A percentile compares a stretch with the other conserved stretches of the same genome.
phyloP scores from a whole-genome alignment of 2,797 vertebrate species.

The Chaetophractus vellerosus region DNA sequence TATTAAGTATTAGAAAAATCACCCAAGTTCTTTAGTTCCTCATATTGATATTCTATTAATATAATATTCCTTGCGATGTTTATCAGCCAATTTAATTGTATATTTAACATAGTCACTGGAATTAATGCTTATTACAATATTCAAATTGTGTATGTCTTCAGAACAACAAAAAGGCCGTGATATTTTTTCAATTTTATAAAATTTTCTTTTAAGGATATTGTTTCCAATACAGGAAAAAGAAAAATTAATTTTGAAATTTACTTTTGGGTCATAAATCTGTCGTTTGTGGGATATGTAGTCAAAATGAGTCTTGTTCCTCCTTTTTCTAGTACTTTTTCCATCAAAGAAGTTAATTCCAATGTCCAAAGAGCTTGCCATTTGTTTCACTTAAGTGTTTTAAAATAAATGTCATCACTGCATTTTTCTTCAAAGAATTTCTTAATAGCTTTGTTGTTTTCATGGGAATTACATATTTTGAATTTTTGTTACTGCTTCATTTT shows the following conservation, averaged over 20 bases:
- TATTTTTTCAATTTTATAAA: not conserved
- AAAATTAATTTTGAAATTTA: slow-evolving; percentile 28
- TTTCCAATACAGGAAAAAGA: slow-evolving; percentile 22
- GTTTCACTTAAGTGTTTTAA: not conserved
- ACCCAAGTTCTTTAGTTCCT: not conserved
- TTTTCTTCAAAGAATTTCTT: slow-evolving; percentile 42
- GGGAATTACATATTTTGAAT: not conserved
- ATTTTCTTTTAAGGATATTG: not conserved
- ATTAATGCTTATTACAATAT: not conserved
- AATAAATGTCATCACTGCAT: not conserved
- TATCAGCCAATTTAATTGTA: not conserved
- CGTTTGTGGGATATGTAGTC: not conserved
- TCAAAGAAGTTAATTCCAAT: not conserved
- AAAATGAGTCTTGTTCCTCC: not conserved
- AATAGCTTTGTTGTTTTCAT: not conserved
- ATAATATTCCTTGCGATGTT: not conserved
- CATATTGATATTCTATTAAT: not conserved
- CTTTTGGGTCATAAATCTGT: not conserved
- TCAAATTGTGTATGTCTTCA: not conserved
- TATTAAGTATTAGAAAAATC: not conserved
- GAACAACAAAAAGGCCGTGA: not conserved
- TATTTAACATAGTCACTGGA: not conserved
- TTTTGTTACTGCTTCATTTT: not conserved
- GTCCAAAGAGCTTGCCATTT: not conserved
- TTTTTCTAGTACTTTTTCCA: not conserved